Conservation (phyloP, 2,797 vertebrate genomes). For the Myotis vivesi region DNA sequence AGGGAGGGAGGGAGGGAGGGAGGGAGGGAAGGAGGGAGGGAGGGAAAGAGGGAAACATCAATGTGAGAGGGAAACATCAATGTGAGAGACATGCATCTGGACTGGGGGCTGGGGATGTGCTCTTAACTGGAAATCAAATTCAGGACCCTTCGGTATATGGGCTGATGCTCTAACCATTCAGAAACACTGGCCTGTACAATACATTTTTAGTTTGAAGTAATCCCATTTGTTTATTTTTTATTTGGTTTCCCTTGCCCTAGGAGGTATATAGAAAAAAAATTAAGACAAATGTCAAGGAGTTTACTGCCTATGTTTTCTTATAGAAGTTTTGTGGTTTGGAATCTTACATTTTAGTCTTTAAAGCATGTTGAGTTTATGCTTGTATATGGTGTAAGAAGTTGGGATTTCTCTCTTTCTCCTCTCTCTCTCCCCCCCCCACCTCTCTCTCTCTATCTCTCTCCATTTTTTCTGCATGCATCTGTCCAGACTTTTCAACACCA, state of each 20-base stretch:
- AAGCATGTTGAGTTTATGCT: background rate
- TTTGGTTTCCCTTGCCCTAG: background rate
- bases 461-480: background rate
- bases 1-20: background rate
- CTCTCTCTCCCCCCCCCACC: too few species aligned
- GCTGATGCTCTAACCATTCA: background rate
- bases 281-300: background rate
- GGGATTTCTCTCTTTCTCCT: background rate
- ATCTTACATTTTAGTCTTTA: background rate
- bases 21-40: too few species aligned
- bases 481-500: background rate
- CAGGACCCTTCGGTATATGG: background rate
- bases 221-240: background rate
- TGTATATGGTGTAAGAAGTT: background rate
- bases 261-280: background rate
- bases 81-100: background rate
- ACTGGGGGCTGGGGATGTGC: background rate
- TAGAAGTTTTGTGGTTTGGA: background rate
- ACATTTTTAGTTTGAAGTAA: background rate
- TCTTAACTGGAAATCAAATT: background rate
- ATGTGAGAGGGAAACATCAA: too few species aligned
- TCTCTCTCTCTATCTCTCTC: background rate
- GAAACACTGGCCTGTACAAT: background rate
- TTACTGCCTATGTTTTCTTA: background rate
- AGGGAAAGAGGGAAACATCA: background rate